Evolutionary conservation across 2,888 invertebrate genomes (phyloP), one percentile per base, ranked within the genome.

Genomic region (Campopleginae sp.): DNA sequence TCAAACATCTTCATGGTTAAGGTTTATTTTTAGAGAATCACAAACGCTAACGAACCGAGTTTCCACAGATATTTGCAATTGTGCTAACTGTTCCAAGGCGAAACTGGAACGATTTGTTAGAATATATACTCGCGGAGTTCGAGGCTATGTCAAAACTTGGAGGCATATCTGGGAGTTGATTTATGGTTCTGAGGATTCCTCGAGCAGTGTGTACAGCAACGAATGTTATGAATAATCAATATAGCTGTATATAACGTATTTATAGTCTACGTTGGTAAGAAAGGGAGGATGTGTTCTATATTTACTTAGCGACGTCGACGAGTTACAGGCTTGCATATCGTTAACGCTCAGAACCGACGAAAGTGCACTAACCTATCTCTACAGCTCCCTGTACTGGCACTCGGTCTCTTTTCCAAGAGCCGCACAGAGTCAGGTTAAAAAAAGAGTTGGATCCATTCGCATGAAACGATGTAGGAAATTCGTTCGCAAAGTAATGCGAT

Each of bases 391-490:
- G 66, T 33, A 10, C 19, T 61, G 44, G 4, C 31, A 44, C 71
- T 17, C 12, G 3, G 46, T 14, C 7, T 12, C 23, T 42, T 38
- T 58, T 14, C 4, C 27, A 14, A 19, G 38, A 23, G 33, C 33
- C 17, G 10, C 44, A 27, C n/a, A 51, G 10, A 42, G 48, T 44
- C 23, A 46, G 27, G 19, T 46, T 38, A 38, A 51, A 72, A 71
- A 46, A 42, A 42, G 51, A 76, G 42, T 68, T 12, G 3, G 19
- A 74, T 61, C 33, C 61, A 14, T 68, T 61, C 33, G 68, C 78
- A 68, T 68, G 84, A 75, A 81, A 54, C 31, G 74, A 74, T 85
- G 10, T 65, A 78, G 78, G 78, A 84, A 84, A 85, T 81, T 75
- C 63, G 58, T 51, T 48, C 75, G 78, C 8, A 80, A 61, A 31